These are phyloP conservation scores for Cephonodes hylas DNA, from an alignment of 2,888 invertebrate genomes.

Conservation along the genomic window DNA sequence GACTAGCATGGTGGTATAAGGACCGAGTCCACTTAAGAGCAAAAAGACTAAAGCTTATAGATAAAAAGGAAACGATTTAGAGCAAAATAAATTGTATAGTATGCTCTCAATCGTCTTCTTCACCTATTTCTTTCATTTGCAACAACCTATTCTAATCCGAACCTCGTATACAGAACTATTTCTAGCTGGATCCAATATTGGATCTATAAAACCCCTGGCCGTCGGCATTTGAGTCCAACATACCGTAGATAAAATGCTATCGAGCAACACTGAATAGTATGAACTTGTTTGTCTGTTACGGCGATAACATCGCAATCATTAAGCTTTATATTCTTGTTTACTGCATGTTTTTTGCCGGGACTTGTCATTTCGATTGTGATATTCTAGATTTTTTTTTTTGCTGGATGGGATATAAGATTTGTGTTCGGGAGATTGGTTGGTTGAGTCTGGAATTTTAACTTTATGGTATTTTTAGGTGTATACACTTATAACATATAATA, in stretches of 20 bases:
- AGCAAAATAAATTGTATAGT: no score
- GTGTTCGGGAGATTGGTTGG: not conserved
- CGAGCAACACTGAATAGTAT: not conserved
- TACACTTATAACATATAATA: no score
- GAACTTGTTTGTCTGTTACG: conserved; percentile 15
- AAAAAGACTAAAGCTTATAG: no score
- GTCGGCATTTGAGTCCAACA: not conserved
- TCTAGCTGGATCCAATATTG: not conserved
- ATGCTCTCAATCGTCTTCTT: no score
- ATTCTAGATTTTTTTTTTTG: not conserved
- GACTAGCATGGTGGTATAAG: no score
- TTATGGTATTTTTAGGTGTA: no score
- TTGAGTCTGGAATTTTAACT: no score
- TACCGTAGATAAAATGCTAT: not conserved
- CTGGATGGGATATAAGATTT: not conserved
- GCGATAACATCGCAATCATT: conserved; percentile 32
- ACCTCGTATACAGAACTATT: not conserved
- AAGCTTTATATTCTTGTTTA: conserved; percentile 46
- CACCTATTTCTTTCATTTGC: no score
- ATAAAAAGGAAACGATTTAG: no score
- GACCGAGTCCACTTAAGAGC: no score
- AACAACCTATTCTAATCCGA: no score
- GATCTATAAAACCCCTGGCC: not conserved
- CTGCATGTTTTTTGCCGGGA: conserved; percentile 24
- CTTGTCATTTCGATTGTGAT: not conserved